Evolutionary conservation across 2,113 vertebrate genomes (phyloP), one percentile per base, ranked within the genome.

Genomic region (Scortum barcoo): DNA sequence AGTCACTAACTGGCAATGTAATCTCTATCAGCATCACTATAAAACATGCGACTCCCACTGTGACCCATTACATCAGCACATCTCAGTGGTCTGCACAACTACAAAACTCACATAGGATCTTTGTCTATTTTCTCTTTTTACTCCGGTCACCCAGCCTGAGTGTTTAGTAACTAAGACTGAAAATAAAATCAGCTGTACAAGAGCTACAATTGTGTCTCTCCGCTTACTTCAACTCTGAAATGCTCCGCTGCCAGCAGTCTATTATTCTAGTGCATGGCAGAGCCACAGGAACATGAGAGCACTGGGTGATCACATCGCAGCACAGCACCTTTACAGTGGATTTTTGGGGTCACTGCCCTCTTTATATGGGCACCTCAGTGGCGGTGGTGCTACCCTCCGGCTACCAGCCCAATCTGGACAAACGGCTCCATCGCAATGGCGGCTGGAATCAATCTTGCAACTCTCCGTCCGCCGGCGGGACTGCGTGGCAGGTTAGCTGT

Each of bases 401-500:
- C 70, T 28, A 61, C 48, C 72, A 60, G 86, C 61, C 53, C 40
- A 3, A 71, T 72, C 26, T 40, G 61, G 46, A 67, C 48, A 11
- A 76, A 62, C 48, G 19, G n/a, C 54, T 71, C 57, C 42, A 24
- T 70, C n/a, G 24, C 40, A 0, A n/a, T 7, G 67, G 46, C 9
- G 38, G 13, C 78, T 30, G 70, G 28, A n/a, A 58, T 60, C 63
- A 68, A 14, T 53, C 50, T 69, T 1, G 12, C 62, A 53, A 28
- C 66, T 61, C 48, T 68, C 57, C 0, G 63, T 62, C 63, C 24
- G n/a, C 14, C 2, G 61, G 61, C 57, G 10, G 19, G 28, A 58
- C 66, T 2, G 48, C 12, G 51, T 3, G 63, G 50, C 63, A 57
- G 65, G 63, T 86, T 92, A 95, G 83, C 93, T 94, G 90, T 93